These are phyloP conservation scores for Thalassophryne amazonica DNA, from an alignment of 2,797 vertebrate species.

Conservation along the genomic window DNA sequence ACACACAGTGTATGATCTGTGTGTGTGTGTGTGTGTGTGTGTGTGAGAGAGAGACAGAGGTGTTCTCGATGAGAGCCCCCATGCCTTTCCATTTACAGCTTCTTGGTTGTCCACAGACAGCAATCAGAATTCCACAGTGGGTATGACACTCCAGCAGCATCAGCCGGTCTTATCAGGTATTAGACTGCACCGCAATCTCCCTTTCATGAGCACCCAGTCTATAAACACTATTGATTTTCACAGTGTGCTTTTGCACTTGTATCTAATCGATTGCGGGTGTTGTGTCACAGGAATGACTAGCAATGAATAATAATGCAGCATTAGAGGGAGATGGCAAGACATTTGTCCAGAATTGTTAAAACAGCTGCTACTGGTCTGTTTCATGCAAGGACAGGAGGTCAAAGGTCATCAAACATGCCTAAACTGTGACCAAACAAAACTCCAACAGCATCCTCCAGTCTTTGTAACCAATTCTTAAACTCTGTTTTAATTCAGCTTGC, in stretches of 20 bases:
- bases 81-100: slow-evolving; percentile 48
- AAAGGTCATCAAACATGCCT: slow-evolving; percentile 9
- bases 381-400: neutral
- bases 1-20: no score
- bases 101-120: slow-evolving; percentile 26
- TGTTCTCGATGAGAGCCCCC: slow-evolving; percentile 29
- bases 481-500: slow-evolving; percentile 6
- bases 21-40: neutral
- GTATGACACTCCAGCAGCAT: slow-evolving; percentile 32
- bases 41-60: slow-evolving; percentile 17
- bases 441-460: neutral
- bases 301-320: slow-evolving; percentile 64
- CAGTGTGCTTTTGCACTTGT: slow-evolving; percentile 50
- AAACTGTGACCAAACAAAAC: neutral
- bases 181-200: slow-evolving; percentile 61
- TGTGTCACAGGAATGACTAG: slow-evolving; percentile 45
- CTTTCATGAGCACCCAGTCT: slow-evolving; percentile 68
- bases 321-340: slow-evolving; percentile 10
- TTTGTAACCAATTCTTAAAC: neutral
- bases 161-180: slow-evolving; percentile 58
- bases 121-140: slow-evolving; percentile 41
- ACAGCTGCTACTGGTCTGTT: neutral
- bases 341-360: slow-evolving; percentile 23
- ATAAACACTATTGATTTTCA: slow-evolving; percentile 78
- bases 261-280: slow-evolving; percentile 45